Conservation (phyloP, 1,140 invertebrate genomes). For the Globodera ellingtonae region DNA sequence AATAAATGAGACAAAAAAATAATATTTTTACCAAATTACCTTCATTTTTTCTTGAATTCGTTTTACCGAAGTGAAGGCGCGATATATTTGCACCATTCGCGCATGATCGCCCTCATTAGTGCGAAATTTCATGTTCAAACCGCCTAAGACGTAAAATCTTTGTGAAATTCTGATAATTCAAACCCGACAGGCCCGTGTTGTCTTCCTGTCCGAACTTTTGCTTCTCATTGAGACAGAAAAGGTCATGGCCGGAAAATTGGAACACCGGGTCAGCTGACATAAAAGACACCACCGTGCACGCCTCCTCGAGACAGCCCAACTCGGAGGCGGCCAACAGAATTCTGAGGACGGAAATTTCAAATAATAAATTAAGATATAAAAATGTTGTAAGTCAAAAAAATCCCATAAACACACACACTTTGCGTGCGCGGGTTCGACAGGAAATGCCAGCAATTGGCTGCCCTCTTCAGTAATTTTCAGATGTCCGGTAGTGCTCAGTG, state of each 20-base stretch:
- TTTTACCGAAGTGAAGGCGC: conserved; percentile 70
- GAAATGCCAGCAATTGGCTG: conserved; percentile 84
- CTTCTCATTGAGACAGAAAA: conserved; percentile 51
- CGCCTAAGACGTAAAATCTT: conserved; percentile 63
- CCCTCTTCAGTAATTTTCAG: conserved; percentile 76
- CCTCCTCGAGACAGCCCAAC: conserved; percentile 75
- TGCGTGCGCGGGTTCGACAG: conserved; percentile 76
- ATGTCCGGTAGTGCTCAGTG: conserved; percentile 19
- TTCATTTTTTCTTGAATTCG: conserved; percentile 71
- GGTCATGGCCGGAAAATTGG: conserved; percentile 66
- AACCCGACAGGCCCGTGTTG: conserved; percentile 72
- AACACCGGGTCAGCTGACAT: conserved; percentile 75
- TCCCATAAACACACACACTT: conserved; percentile 18
- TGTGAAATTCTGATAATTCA: background rate
- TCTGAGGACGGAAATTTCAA: conserved; percentile 42
- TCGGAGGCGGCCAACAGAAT: conserved; percentile 40
- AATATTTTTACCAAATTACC: conserved; percentile 60
- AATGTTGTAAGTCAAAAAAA: too few relatives aligned
- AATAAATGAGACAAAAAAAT: conserved; percentile 62
- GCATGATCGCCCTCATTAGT: conserved; percentile 88
- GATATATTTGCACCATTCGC: conserved; percentile 85
- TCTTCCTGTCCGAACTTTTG: conserved; percentile 69
- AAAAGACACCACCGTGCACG: conserved; percentile 74
- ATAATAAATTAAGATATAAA: conserved; percentile 18
- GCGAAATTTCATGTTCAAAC: conserved; percentile 74